Conservation (phyloP, 92 coral and sea anemone species). For the Parazoanthus darwini region DNA sequence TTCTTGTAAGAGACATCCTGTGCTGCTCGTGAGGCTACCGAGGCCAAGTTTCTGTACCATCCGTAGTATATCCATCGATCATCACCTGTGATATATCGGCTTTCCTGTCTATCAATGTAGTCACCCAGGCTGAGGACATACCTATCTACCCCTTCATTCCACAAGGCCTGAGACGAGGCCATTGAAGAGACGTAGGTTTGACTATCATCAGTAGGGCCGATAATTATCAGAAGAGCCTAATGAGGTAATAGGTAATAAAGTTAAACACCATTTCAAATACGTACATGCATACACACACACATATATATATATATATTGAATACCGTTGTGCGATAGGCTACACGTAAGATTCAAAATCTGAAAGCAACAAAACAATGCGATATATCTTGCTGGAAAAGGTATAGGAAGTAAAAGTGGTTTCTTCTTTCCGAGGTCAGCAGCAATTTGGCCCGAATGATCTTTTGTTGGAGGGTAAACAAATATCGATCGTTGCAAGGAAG, state of each 20-base stretch:
- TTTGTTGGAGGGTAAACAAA: no score
- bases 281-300: no score
- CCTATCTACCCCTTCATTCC: slow-evolving; percentile 34
- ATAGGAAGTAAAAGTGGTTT: no score
- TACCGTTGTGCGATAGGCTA: no score
- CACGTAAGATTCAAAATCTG: no score
- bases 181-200: slow-evolving; percentile 35
- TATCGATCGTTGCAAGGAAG: no score
- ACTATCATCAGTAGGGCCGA: slow-evolving; percentile 38
- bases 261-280: background rate
- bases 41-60: slow-evolving; percentile 32
- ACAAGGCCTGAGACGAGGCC: background rate
- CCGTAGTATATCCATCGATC: slow-evolving; percentile 21
- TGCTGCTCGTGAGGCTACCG: slow-evolving; percentile 30
- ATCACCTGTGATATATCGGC: slow-evolving; percentile 32
- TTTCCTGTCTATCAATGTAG: slow-evolving; percentile 37
- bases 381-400: no score
- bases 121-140: slow-evolving; percentile 36
- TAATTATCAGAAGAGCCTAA: slow-evolving; percentile 36
- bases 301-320: no score
- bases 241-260: background rate
- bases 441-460: no score
- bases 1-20: slow-evolving; percentile 16
- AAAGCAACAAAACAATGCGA: no score
- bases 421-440: no score